Base-by-base conservation (phyloP, 2,888 invertebrate species). In the Megalurothrips usitatus region DNA sequence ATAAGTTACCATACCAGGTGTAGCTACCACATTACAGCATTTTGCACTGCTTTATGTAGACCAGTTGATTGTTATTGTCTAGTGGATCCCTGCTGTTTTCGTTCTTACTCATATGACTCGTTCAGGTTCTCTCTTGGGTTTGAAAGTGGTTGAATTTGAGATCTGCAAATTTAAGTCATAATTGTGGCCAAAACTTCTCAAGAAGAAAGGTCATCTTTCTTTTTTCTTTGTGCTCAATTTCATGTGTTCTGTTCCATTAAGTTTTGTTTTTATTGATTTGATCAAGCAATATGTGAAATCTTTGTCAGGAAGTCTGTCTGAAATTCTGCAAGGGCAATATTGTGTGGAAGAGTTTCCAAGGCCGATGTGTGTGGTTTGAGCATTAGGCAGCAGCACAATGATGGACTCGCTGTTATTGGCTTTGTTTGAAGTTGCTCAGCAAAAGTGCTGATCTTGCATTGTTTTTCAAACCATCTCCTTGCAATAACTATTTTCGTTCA, bases 211-310 rank as follows among this genome's bases (percentile, higher is more conserved):
- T 26, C 26, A 12, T 1, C 26, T 75, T 75, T 75, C 68, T 75
- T 26, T 23, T 75, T 75, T 75, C 26, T 23, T 75, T 75, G 26
- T 75, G 68, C 68, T 75, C 68, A 75, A 75, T 75, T 75, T 75
- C 12, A 26, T 75, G 68, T 75, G 68, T 75, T 75, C 68, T 75
- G 68, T 75, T 75, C 68, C 68, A 26, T 75, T 75, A 12, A 75
- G 68, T 75, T 75, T 75, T 75, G 68, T 75, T 75, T 75, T 75
- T 75, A 75, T 75, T 75, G 68, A 75, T 75, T 75, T 75, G 68
- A 75, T 26, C 68, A 26, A 75, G 68, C 68, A 75, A 75, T 75
- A 75, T 12, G 68, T 26, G 68, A 75, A 75, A 75, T 26, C 23
- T 75, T 75, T 75, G 68, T 26, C 68, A 26, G 68, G 26, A 75